Evolutionary conservation across 2,113 vertebrate species (phyloP).

Genomic region (Thymallus thymallus): DNA sequence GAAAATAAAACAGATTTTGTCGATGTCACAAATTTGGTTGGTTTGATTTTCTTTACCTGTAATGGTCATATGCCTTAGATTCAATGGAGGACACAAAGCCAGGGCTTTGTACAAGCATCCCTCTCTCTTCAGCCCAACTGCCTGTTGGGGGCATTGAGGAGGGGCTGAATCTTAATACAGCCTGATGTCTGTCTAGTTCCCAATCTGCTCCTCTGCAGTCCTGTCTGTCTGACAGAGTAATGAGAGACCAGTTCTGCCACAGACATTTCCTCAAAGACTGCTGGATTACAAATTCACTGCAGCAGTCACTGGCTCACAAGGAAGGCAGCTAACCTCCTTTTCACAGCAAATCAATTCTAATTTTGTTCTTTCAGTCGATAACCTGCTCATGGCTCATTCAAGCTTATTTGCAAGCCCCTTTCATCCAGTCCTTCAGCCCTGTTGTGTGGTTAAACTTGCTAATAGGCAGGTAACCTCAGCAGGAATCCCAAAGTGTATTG

Average conservation of each 20-base stretch:
- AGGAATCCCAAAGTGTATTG: neutral
- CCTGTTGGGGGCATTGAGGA: slow-evolving; percentile 42
- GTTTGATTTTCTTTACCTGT: neutral
- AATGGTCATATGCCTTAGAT: neutral
- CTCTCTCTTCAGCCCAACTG: slow-evolving; percentile 32
- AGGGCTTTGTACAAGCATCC: neutral
- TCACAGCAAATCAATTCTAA: slow-evolving; percentile 65
- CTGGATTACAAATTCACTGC: slow-evolving; percentile 68
- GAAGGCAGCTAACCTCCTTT: slow-evolving; percentile 38
- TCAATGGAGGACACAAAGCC: neutral
- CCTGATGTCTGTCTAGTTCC: slow-evolving; percentile 53
- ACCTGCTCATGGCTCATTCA: slow-evolving; percentile 31
- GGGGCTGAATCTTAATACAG: slow-evolving; percentile 56
- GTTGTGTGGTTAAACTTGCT: slow-evolving; percentile 23
- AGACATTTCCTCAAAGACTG: slow-evolving; percentile 51
- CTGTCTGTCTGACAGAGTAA: slow-evolving; percentile 55
- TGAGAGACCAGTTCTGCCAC: slow-evolving; percentile 36
- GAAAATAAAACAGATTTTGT: neutral
- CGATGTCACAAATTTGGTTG: neutral
- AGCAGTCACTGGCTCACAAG: slow-evolving; percentile 23
- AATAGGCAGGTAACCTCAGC: slow-evolving; percentile 3
- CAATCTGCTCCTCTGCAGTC: slow-evolving; percentile 54
- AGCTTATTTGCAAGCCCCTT: slow-evolving; percentile 34
- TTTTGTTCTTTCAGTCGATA: slow-evolving; percentile 57
- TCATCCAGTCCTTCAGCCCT: slow-evolving; percentile 23